phyloP scores from a whole-genome alignment of 2,888 invertebrate genomes.

The Acrobeloides nanus region DNA sequence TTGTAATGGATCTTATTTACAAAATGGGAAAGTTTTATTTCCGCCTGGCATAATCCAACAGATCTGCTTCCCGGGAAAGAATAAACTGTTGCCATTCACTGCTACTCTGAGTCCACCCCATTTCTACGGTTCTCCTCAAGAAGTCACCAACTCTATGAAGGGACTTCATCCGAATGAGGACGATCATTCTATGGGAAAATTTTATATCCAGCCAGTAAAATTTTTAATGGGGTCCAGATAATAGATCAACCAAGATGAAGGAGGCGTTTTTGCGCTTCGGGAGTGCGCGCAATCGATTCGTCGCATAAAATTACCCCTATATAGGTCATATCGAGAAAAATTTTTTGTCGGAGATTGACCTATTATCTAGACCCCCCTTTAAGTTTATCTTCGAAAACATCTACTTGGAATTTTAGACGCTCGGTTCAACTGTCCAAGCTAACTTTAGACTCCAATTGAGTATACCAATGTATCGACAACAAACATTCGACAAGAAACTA shows the following conservation, averaged over 20 bases:
- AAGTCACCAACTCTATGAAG: constrained; percentile 20
- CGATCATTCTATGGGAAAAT: constrained; percentile 27
- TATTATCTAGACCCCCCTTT: no score
- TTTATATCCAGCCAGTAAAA: constrained; percentile 34
- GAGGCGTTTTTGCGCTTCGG: no score
- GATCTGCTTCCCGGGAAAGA: constrained; percentile 34
- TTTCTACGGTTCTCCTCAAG: constrained; percentile 33
- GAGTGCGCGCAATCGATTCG: no score
- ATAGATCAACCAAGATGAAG: no score
- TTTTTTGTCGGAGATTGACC: no score
- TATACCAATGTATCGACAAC: constrained; percentile 26
- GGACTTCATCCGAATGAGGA: constrained; percentile 27
- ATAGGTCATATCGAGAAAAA: no score
- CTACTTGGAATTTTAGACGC: no score
- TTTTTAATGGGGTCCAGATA: no score
- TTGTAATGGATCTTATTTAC: no score
- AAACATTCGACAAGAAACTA: no score
- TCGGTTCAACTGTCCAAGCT: constrained; percentile 36
- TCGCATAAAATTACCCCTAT: no score
- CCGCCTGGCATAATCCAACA: constrained; percentile 40
- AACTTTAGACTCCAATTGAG: constrained; percentile 32
- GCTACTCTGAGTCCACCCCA: constrained; percentile 37
- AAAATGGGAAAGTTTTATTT: constrained; percentile 23
- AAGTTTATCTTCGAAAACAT: no score
- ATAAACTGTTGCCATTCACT: constrained; percentile 29